These are phyloP conservation scores for Euclidia mi DNA, from an alignment of 2,888 invertebrate genomes.

Conservation along the genomic window DNA sequence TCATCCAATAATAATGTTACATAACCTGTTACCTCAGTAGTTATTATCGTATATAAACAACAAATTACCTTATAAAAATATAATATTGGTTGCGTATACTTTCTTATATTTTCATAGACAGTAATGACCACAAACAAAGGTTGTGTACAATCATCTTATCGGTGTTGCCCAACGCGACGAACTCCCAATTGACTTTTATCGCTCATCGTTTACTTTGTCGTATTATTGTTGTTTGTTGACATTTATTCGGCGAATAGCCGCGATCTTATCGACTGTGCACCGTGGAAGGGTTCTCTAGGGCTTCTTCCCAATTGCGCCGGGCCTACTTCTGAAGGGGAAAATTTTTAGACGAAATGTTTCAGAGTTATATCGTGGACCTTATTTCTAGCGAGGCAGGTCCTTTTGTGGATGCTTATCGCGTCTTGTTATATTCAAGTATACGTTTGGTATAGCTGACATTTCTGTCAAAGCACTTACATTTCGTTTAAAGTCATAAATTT, in stretches of 20 bases:
- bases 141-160: slow-evolving; percentile 35
- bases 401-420: slow-evolving; percentile 23
- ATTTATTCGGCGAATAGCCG: slow-evolving; percentile 59
- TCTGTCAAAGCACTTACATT: no score
- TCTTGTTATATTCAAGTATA: slow-evolving; percentile 8
- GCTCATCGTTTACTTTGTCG: slow-evolving; percentile 59
- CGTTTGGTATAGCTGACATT: neutral
- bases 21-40: no score
- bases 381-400: slow-evolving; percentile 27
- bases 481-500: no score
- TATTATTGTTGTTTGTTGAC: slow-evolving; percentile 66
- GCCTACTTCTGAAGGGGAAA: slow-evolving; percentile 55
- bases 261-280: slow-evolving; percentile 63
- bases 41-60: no score
- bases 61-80: neutral
- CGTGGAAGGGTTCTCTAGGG: slow-evolving; percentile 62
- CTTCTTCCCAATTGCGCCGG: slow-evolving; percentile 57
- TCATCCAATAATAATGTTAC: no score
- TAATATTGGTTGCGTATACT: slow-evolving; percentile 1
- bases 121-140: slow-evolving; percentile 36
- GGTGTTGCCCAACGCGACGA: slow-evolving; percentile 36
- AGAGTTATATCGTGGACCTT: slow-evolving; percentile 27
- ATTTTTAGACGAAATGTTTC: slow-evolving; percentile 41
- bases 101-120: slow-evolving; percentile 11
- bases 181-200: slow-evolving; percentile 56